Conservation (phyloP, 2,113 vertebrate genomes). For the Illadopsis cleaveri region DNA sequence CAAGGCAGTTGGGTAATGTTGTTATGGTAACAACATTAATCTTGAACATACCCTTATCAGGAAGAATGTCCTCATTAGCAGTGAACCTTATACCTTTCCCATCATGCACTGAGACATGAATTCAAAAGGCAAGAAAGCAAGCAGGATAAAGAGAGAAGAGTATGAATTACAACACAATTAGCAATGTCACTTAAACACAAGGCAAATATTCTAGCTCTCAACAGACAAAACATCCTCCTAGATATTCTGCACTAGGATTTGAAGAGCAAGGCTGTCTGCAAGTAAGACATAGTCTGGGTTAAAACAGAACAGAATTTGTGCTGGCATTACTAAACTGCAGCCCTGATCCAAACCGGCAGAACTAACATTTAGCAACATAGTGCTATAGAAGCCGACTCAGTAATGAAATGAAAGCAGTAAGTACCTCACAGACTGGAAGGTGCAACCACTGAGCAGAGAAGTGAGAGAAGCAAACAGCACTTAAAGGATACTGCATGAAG, state of each 20-base stretch:
- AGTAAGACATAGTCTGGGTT: background rate
- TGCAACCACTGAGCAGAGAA: background rate
- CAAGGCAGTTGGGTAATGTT: conserved; percentile 47
- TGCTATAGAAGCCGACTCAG: background rate
- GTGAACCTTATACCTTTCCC: conserved; percentile 97
- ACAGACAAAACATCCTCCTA: background rate
- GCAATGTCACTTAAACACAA: background rate
- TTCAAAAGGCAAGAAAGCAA: conserved; percentile 80
- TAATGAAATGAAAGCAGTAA: background rate
- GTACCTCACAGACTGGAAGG: background rate
- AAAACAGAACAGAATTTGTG: background rate
- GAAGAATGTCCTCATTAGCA: conserved; percentile 89
- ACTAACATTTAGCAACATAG: background rate
- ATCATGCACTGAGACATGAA: conserved; percentile 89
- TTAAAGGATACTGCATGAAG: background rate
- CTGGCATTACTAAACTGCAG: background rate
- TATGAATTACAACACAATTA: conserved; percentile 46
- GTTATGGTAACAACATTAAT: conserved; percentile 62
- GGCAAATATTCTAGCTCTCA: conserved; percentile 1
- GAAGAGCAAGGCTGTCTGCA: background rate
- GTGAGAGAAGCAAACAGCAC: background rate
- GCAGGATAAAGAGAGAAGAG: conserved; percentile 76
- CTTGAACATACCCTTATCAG: conserved; percentile 89
- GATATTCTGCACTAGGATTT: background rate
- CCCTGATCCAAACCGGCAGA: background rate